These are phyloP conservation scores for Urocitellus parryii DNA, from an alignment of 2,113 vertebrate genomes.

Conservation along the genomic window DNA sequence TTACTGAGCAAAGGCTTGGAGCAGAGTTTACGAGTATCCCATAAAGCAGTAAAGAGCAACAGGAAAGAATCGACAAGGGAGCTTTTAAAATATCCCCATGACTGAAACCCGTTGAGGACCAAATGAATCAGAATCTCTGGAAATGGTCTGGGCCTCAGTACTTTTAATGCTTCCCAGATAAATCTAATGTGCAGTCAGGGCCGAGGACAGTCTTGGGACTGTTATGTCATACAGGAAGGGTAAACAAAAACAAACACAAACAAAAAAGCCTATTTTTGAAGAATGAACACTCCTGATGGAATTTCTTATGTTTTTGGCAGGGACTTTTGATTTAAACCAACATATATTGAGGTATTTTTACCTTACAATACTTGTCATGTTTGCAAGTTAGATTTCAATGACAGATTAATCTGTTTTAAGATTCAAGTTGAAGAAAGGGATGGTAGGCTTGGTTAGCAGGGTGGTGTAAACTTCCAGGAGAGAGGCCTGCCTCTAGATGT, in stretches of 20 bases:
- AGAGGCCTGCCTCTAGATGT: not conserved
- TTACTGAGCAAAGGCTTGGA: not conserved
- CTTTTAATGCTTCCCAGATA: not conserved
- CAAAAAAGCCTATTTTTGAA: not conserved
- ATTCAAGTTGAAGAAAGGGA: not conserved
- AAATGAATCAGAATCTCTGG: not conserved
- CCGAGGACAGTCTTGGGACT: not conserved
- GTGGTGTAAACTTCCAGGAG: not conserved
- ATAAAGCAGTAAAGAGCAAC: not conserved
- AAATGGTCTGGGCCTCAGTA: not conserved
- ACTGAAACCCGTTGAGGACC: not conserved
- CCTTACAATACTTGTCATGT: not conserved
- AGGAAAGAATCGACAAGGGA: not conserved
- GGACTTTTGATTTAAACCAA: not conserved
- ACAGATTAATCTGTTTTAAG: constrained; percentile 29
- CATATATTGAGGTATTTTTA: not conserved
- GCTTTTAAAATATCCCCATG: not conserved
- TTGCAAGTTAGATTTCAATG: constrained; percentile 30
- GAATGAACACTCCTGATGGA: not conserved
- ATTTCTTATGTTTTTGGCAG: not conserved
- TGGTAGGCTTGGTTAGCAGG: not conserved
- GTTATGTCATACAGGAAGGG: not conserved
- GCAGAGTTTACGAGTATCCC: not conserved
- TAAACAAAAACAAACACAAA: not conserved
- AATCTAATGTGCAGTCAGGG: not conserved